Conservation (phyloP, 2,113 vertebrate genomes). For the Bos javanicus region DNA sequence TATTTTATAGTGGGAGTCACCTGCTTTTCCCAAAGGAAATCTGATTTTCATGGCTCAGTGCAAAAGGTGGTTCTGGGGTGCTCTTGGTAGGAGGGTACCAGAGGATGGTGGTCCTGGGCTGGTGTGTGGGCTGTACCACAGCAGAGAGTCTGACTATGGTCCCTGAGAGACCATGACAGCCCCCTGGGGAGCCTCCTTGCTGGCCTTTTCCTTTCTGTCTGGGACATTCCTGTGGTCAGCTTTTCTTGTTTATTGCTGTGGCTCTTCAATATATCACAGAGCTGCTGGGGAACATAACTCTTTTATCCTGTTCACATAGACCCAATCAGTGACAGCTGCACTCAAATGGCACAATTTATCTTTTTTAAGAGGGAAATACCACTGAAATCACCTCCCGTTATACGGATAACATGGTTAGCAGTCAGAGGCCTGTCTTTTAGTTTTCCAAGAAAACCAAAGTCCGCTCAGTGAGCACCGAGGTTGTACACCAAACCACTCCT, state of each 20-base stretch:
- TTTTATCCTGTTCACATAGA: not conserved
- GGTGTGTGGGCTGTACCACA: not conserved
- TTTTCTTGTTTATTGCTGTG: not conserved
- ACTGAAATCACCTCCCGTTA: not conserved
- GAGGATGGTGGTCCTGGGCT: not conserved
- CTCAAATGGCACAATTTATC: not conserved
- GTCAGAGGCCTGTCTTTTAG: not conserved
- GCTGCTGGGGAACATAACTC: too few species aligned
- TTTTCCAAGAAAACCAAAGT: not conserved
- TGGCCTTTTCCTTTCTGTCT: not conserved
- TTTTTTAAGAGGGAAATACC: not conserved
- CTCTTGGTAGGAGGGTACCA: not conserved
- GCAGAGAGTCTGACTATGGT: not conserved
- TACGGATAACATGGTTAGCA: not conserved
- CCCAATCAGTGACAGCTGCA: too few species aligned
- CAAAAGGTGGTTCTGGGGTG: conserved; percentile 55
- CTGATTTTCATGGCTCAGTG: conserved; percentile 71
- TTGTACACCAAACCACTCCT: not conserved
- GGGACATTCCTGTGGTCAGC: not conserved
- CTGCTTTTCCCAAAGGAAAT: conserved; percentile 52
- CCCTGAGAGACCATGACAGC: not conserved
- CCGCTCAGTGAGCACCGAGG: not conserved
- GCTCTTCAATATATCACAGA: not conserved
- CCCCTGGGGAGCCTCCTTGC: not conserved
- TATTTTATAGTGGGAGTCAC: conserved; percentile 70